Evolutionary conservation across 2,113 vertebrate species (phyloP), one percentile per base, ranked within the genome.

Genomic region (Perccottus glenii): DNA sequence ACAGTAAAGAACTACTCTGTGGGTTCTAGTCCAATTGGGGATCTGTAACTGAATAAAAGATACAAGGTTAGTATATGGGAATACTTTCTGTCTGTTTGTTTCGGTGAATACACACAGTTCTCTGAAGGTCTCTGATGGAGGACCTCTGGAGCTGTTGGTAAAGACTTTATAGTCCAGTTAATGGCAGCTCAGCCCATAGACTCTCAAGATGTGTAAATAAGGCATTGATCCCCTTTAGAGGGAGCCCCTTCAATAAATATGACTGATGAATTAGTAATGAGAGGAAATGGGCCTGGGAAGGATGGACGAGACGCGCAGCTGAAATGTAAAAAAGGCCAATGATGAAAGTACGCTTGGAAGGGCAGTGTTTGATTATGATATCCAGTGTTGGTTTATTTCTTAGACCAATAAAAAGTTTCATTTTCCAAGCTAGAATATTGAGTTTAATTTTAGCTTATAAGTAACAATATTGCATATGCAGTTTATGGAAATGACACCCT

Each of bases 261-360:
- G 80, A 86, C 70, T 81, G 73, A 81, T 92, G 85, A 89, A 92
- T 92, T 85, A 89, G 64, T 89, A 85, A 92, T 91, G 79, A 90
- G 72, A 65, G 63, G 82, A 81, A 89, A 88, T 88, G 60, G 79
- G 81, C 82, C 85, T 51, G 69, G 82, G 74, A 77, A 55, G 53
- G 60, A 48, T 40, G 42, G 46, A 74, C 36, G 56, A 40, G 72
- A 52, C 16, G 53, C 32, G 32, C 60, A 33, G 58, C 4, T 14
- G 60, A 58, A 19, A 19, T 11, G 14, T 16, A 15, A 32, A 40
- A 61, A 8, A 10, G 38, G 43, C 45, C 19, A 57, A 12, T 32
- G 46, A 2, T 57, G 64, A 45, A 44, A 50, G 12, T 47, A 27
- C 2, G 32, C 9, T 6, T 9, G 42, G 36, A 57, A 33, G 58